Percentiles rank a stretch among this genome's conserved stretches.
These are phyloP conservation scores for Microtus oregoni DNA, from an alignment of 2,113 vertebrate species.

Conservation along the genomic window DNA sequence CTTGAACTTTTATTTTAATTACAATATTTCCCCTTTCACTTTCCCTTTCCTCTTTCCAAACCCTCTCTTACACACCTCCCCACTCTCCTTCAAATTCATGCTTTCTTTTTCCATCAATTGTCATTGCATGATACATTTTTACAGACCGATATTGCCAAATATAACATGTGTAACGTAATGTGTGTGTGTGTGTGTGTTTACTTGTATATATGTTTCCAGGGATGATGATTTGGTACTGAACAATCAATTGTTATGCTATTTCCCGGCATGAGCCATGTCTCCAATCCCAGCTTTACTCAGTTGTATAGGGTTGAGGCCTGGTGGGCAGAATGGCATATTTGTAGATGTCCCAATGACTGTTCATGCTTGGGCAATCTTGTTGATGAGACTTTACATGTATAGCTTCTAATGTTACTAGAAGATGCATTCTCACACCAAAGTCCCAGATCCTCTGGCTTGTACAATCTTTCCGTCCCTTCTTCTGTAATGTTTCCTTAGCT, in stretches of 20 bases:
- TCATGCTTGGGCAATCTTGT: background rate
- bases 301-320: background rate
- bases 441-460: background rate
- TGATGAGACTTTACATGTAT: background rate
- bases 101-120: background rate
- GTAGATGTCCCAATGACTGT: background rate
- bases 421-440: background rate
- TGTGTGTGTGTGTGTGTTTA: background rate
- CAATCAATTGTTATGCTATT: background rate
- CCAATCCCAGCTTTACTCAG: background rate
- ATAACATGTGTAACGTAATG: background rate
- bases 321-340: background rate
- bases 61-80: background rate
- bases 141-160: background rate
- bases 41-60: background rate
- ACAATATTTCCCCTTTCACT: background rate
- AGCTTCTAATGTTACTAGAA: background rate
- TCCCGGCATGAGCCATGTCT: background rate
- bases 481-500: background rate
- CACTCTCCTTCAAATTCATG: background rate
- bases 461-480: background rate
- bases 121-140: background rate
- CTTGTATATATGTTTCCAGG: background rate
- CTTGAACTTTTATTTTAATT: background rate
- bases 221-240: background rate